A percentile compares a stretch with the other conserved stretches of the same genome.
Evolutionary conservation across 2,797 vertebrate genomes (phyloP).

Genomic region (Eleutherodactylus coqui): DNA sequence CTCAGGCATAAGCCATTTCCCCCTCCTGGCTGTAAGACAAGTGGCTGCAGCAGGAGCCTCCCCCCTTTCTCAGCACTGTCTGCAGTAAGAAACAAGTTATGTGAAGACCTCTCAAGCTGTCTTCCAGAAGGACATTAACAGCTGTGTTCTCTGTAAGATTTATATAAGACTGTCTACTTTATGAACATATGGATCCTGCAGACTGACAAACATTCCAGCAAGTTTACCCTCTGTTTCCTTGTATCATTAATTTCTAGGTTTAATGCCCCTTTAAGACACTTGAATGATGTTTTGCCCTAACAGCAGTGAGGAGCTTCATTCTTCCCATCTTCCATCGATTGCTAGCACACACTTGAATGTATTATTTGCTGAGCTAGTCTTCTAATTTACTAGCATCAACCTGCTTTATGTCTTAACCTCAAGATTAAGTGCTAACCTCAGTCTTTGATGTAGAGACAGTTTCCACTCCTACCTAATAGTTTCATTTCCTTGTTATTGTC

Average conservation of each 20-base stretch:
- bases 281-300: neutral
- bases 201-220: neutral
- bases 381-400: constrained; percentile 29
- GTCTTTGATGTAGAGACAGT: constrained; percentile 42
- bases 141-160: too few relatives aligned
- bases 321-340: neutral
- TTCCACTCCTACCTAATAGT: constrained; percentile 22
- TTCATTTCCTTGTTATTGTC: constrained; percentile 39
- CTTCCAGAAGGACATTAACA: too few relatives aligned
- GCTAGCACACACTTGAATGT: neutral
- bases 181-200: neutral
- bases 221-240: neutral
- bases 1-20: too few relatives aligned
- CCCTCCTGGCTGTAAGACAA: too few relatives aligned
- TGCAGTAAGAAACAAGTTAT: neutral
- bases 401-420: constrained; percentile 36
- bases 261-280: neutral
- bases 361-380: neutral
- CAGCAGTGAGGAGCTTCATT: neutral
- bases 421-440: constrained; percentile 44
- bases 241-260: neutral
- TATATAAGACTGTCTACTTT: too few relatives aligned
- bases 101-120: too few relatives aligned
- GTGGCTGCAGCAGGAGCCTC: too few relatives aligned
- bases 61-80: neutral